phyloP scores from a whole-genome alignment of 2,888 invertebrate genomes.

The Tineola bisselliella region DNA sequence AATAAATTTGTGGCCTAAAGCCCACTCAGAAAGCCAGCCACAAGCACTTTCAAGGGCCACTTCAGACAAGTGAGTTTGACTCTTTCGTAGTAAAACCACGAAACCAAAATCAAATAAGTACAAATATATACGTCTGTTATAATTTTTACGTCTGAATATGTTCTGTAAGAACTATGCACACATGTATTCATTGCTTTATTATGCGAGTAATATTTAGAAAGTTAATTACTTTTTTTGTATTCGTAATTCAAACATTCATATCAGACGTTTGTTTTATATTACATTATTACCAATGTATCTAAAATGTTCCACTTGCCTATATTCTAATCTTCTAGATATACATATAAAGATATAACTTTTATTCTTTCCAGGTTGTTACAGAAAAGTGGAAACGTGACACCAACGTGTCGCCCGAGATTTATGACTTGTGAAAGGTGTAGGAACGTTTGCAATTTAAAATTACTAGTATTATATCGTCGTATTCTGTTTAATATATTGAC shows the following conservation, averaged over 20 bases:
- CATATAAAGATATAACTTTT: background rate
- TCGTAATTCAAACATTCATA: too few species aligned
- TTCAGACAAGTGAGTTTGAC: conserved; percentile 13
- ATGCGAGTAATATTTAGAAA: too few species aligned
- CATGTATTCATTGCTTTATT: too few species aligned
- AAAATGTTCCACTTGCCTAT: too few species aligned
- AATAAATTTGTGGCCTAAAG: background rate
- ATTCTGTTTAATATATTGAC: too few species aligned
- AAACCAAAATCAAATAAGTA: background rate
- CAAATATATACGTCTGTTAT: background rate
- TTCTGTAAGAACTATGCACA: too few species aligned
- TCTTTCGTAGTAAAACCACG: conserved; percentile 3
- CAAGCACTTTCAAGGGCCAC: conserved; percentile 11
- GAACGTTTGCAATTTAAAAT: background rate
- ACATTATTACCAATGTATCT: too few species aligned
- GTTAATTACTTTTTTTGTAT: too few species aligned
- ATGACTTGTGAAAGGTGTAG: background rate
- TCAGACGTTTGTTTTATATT: too few species aligned
- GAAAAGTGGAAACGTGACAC: background rate
- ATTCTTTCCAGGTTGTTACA: background rate
- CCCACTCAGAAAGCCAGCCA: conserved; percentile 4
- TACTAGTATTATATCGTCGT: background rate
- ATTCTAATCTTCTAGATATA: background rate
- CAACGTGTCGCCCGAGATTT: background rate
- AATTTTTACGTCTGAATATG: background rate